phyloP scores from a whole-genome alignment of 2,113 vertebrate genomes.

The Geococcyx californianus region DNA sequence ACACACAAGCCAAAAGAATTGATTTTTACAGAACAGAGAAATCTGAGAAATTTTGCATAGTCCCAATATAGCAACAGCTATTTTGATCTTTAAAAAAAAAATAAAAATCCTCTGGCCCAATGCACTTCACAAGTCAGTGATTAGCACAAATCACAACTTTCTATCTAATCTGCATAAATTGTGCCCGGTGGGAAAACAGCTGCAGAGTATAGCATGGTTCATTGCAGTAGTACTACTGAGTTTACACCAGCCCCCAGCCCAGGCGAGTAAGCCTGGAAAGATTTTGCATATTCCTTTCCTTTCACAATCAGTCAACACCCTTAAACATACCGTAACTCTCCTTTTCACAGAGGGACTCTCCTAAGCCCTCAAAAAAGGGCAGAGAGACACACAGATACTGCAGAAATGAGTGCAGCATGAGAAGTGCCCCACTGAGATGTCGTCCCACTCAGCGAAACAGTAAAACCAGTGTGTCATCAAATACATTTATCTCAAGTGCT shows the following conservation, averaged over 20 bases:
- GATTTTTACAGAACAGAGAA: conserved; percentile 14
- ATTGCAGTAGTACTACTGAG: neutral
- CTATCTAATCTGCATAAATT: neutral
- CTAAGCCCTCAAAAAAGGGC: neutral
- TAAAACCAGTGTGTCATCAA: accelerated
- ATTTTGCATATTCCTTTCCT: neutral
- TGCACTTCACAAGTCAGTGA: neutral
- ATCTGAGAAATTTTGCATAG: conserved; percentile 4
- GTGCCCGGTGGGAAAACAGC: neutral
- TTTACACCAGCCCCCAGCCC: neutral
- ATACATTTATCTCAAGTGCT: accelerated
- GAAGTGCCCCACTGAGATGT: neutral
- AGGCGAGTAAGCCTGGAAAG: neutral
- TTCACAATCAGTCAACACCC: neutral
- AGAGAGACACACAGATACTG: neutral
- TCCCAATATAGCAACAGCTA: conserved; percentile 5
- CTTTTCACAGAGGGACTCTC: neutral
- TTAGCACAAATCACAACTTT: neutral
- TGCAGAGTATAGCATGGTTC: neutral
- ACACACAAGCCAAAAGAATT: neutral
- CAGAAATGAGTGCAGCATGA: neutral
- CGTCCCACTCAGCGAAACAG: accelerated
- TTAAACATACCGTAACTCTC: neutral
- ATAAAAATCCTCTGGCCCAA: neutral
- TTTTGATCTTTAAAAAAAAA: neutral